Base-by-base conservation (phyloP, 2,113 vertebrate genomes). In the Zosterops pallidus region DNA sequence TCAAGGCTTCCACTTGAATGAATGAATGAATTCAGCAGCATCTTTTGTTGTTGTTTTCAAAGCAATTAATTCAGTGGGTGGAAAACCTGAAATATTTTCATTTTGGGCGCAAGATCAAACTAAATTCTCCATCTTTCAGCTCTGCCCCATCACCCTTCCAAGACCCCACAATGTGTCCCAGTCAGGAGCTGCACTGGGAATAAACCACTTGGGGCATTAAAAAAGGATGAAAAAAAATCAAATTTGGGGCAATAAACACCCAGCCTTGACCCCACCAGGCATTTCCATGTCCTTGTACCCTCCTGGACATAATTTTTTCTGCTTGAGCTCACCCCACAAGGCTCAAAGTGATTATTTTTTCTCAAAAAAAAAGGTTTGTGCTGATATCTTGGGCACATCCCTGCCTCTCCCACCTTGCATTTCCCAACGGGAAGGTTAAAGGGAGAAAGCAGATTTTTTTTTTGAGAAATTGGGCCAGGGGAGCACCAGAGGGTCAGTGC, bases 401-500 rank as follows among this genome's bases (percentile, higher is more conserved):
- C 86, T 79, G 39, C 75, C 44, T 60, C 76, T 76, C 31, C 80
- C 67, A 53, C 71, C 59, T 49, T 2, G 20, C 12, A 2, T 31
- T 31, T 60, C 67, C 33, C 0, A 0, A 77, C n/a, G 63, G 55
- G 37, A 75, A 71, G 15, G 35, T 19, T 2, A 29, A 29, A 78
- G 62, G 57, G 70, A 52, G 0, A 0, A 76, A 42, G 50, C 0
- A 0, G 59, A 42, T 39, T 39, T 39, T 39, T 39, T 59, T 70
- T 37, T 49, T 59, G 74, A 53, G 83, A 62, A 92, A 86, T 33
- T 21, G 72, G 89, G 83, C 44, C 69, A 33, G 72, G 33, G 28
- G 37, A 52, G 42, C 0, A 0, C 13, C 13, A 42, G 76, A 33
- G 62, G 53, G 31, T 37, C 22, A 1, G 17, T 9, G 81, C 33